phyloP scores from a whole-genome alignment of 2,888 invertebrate species.

The Sinodicranocentrus sp. region DNA sequence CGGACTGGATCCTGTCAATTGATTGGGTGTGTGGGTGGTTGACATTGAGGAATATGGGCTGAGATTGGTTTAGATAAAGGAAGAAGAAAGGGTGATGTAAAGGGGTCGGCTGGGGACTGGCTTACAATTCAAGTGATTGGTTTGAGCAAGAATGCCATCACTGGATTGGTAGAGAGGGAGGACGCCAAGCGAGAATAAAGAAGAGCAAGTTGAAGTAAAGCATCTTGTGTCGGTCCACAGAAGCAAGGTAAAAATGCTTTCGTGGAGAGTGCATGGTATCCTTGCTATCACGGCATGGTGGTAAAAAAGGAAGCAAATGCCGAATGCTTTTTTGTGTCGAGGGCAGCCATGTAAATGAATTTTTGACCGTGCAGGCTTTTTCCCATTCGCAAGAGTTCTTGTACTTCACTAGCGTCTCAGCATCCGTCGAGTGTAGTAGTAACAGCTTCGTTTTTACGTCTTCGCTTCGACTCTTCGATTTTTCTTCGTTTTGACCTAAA shows the following conservation, averaged over 20 bases:
- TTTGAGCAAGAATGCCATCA: neutral
- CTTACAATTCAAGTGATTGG: slow-evolving; percentile 19
- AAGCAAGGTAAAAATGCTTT: neutral
- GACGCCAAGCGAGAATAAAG: slow-evolving; percentile 62
- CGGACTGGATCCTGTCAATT: slow-evolving; percentile 51
- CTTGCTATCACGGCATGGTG: too few relatives aligned
- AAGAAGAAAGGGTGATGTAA: slow-evolving; percentile 63
- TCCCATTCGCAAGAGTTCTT: neutral
- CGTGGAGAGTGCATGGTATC: too few relatives aligned
- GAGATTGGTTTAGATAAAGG: slow-evolving; percentile 53
- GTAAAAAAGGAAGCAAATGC: neutral
- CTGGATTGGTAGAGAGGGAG: slow-evolving; percentile 32
- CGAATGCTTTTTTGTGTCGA: neutral
- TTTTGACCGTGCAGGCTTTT: slow-evolving; percentile 43
- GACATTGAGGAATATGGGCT: slow-evolving; percentile 44
- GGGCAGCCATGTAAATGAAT: slow-evolving; percentile 64
- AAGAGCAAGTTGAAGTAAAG: slow-evolving; percentile 8
- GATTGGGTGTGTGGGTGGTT: slow-evolving; percentile 66
- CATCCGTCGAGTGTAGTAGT: slow-evolving; percentile 63
- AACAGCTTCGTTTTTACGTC: slow-evolving; percentile 63
- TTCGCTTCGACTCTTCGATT: slow-evolving; percentile 69
- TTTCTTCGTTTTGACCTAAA: slow-evolving; percentile 68
- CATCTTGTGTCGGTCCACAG: neutral
- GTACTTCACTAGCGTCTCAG: slow-evolving; percentile 67
- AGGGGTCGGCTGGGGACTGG: slow-evolving; percentile 58